Base-by-base conservation (phyloP, 1,140 invertebrate genomes). In the Xylocopa sonorina region DNA sequence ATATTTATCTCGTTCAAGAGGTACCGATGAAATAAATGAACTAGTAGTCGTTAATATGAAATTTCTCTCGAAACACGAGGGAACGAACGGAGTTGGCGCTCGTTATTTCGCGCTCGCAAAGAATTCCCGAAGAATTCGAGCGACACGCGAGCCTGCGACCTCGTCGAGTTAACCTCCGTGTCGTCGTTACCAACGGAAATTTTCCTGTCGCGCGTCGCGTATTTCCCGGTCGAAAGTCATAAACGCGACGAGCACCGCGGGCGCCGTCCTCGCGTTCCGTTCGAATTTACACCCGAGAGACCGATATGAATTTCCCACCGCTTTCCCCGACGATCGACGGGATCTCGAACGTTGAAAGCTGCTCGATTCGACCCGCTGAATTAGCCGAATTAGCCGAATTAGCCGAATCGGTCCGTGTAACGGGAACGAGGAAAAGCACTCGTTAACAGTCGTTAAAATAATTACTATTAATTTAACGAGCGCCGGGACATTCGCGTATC, bases 401-500 rank as follows among this genome's bases (percentile, higher is more conserved):
- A n/a, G n/a, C n/a, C n/a, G n/a, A n/a, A n/a, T n/a, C n/a, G n/a
- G n/a, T n/a, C n/a, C n/a, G n/a, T n/a, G n/a, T n/a, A n/a, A n/a
- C n/a, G n/a, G n/a, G n/a, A n/a, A n/a, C n/a, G n/a, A n/a, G n/a
- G n/a, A n/a, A n/a, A n/a, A n/a, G n/a, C n/a, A n/a, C n/a, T n/a
- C n/a, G n/a, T n/a, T n/a, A 77, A 77, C 66, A 66, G 69, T 66
- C 64, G 75, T n/a, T 69, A 51, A 78, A 71, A 53, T 78, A 78
- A 78, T 78, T 78, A 78, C 75, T 77, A 77, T 77, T 77, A 69
- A 77, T 77, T 77, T 69, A 69, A 77, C 53, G 74, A 32, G 48
- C 14, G 27, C 24, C n/a, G 32, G n/a, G n/a, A n/a, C 18, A 43
- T 32, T 64, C 72, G 73, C 43, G 32, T 16, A n/a, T 29, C 32